Evolutionary conservation across 1,140 invertebrate species (phyloP), one percentile per base, ranked within the genome.

Genomic region (Aphelinus certus): DNA sequence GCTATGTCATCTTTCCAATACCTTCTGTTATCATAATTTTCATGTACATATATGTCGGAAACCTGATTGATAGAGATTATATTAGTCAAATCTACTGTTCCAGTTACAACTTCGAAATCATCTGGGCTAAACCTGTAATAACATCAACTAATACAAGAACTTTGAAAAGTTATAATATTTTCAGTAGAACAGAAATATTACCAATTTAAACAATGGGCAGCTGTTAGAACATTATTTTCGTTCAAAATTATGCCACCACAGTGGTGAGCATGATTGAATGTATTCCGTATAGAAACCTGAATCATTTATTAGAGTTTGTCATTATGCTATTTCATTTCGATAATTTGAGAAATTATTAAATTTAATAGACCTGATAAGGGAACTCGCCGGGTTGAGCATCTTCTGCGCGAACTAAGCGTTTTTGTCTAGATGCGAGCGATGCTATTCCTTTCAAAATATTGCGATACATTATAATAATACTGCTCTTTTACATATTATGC

Each of bases 161-260:
- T 26, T 26, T 26, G 26, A 26, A 26, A 26, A 26, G 26, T 26
- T 26, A 26, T 26, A 26, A 26, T 51, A 45, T 6, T 10, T 3
- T 55, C n/a, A 1, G 7, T 75, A 26, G 26, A 26, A 26, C 26
- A 26, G 26, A 26, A 26, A 26, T 26, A 26, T 26, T 75, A 79
- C 79, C 60, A 42, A 42, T 9, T 10, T 7, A 89, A 81, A 72
- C 89, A 90, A 73, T 90, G 88, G 43, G 88, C 88, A 6, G 88
- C 88, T 1, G 88, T 90, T 26, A 89, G 71, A 45, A 89, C 82
- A 71, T 88, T 88, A 55, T 78, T 67, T 61, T 81, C 71, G 66
- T 84, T 88, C 75, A 90, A 83, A 47, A 90, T 82, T 10, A 85
- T 84, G 6, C 85, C 89, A 9, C 90, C 89, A 78, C 90, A 91